phyloP scores from a whole-genome alignment of 1,140 invertebrate genomes.

The Nomia melanderi region DNA sequence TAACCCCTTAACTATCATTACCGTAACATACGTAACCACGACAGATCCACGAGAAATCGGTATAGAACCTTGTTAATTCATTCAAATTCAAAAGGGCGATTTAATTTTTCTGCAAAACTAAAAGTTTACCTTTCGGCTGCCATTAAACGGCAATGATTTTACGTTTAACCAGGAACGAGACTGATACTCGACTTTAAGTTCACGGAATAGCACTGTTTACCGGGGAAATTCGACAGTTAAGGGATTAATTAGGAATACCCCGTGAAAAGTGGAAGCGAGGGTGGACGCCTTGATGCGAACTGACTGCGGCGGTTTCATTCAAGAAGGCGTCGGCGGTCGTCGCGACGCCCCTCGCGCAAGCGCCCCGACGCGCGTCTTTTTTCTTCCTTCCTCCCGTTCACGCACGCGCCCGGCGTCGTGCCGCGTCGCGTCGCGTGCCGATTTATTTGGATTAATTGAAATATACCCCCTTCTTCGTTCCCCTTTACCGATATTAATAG shows the following conservation, averaged over 20 bases:
- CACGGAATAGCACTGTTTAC: too few relatives aligned
- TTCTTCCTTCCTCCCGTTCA: conserved; percentile 38
- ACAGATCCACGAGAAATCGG: too few relatives aligned
- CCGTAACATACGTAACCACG: too few relatives aligned
- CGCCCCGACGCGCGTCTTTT: conserved; percentile 46
- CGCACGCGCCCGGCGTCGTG: conserved; percentile 25
- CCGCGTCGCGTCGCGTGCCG: conserved; percentile 42
- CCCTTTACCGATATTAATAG: conserved; percentile 64
- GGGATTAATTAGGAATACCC: conserved; percentile 51
- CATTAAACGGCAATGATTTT: too few relatives aligned
- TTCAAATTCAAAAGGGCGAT: too few relatives aligned
- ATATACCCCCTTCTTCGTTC: conserved; percentile 47
- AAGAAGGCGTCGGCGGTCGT: conserved; percentile 70
- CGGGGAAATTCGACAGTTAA: too few relatives aligned
- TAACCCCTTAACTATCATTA: too few relatives aligned
- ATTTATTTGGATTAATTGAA: conserved; percentile 72
- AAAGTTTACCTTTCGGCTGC: too few relatives aligned
- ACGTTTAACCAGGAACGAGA: too few relatives aligned
- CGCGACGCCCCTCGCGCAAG: conserved; percentile 65
- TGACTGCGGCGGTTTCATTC: conserved; percentile 70
- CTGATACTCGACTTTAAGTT: too few relatives aligned
- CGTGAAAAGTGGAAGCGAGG: conserved; percentile 60
- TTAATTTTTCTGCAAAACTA: too few relatives aligned
- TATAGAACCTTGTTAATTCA: too few relatives aligned
- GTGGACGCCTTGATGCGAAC: conserved; percentile 69